Evolutionary conservation across 2,797 vertebrate species (phyloP), one percentile per base, ranked within the genome.

Genomic region (Chlorospingus flavigularis): DNA sequence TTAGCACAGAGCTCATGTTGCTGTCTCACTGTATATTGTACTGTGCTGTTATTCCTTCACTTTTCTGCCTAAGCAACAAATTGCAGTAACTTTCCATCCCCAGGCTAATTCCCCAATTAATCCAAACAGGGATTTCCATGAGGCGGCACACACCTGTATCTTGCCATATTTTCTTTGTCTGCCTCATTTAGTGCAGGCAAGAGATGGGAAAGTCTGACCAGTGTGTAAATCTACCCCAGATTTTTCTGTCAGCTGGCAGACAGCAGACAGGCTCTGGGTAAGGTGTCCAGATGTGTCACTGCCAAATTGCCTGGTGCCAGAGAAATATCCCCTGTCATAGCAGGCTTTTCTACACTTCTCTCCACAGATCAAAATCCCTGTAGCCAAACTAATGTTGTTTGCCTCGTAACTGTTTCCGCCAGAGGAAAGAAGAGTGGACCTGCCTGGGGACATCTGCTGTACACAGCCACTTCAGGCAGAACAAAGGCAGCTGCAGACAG

Each of bases 161-260:
- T 82, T 63, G 14, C 14, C 7, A 2, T 40, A 43, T 57, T 87
- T 91, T 91, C 53, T 77, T 74, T 93, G n/a, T 71, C 90, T 54
- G 45, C 10, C 28, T 72, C 51, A 42, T 25, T 71, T 45, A 75
- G 30, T 39, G 31, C 65, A 90, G 65, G 37, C 31, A 78, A 47
- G 45, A 67, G 74, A 91, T 33, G 45, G 78, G 61, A 81, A 95
- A 91, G 45, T 78, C 65, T 92, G 76, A 45, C 37, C 95, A 92
- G 92, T 88, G 86, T 82, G 63, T 87, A 92, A 95, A 95, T 91
- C 90, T 93, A 39, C 68, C 91, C 78, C 35, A 88, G 63, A 53
- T 58, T 94, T 94, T 31, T 24, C 48, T 78, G n/a, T 86, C 72
- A 42, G 61, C 78, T 94, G 90, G 83, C 84, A 95, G 86, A 51